Percentiles rank a stretch among this genome's conserved stretches.
Evolutionary conservation across 2,113 vertebrate genomes (phyloP).

Genomic region (Melanostigma gelatinosum): DNA sequence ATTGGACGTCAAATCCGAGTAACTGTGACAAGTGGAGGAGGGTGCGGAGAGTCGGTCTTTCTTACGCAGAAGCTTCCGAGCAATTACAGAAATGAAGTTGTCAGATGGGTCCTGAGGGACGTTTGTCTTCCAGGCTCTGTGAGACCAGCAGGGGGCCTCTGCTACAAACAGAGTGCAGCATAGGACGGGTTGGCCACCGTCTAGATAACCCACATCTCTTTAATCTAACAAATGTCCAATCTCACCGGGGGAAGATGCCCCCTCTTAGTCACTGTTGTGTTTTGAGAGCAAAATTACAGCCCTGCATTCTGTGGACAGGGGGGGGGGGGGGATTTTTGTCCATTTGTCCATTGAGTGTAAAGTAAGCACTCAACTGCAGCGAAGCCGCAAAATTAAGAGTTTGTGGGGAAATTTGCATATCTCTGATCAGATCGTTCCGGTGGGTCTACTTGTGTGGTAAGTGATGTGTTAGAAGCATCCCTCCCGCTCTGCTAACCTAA

Average conservation of each 20-base stretch:
- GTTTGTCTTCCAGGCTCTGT: conserved; percentile 66
- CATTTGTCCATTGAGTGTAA: too few species aligned
- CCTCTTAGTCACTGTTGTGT: conserved; percentile 49
- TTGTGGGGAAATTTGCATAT: conserved; percentile 58
- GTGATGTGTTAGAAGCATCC: conserved; percentile 46
- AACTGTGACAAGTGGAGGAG: conserved; percentile 67
- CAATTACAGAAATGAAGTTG: conserved; percentile 82
- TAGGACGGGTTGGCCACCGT: conserved; percentile 40
- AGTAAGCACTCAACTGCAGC: conserved; percentile 38
- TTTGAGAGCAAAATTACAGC: conserved; percentile 37
- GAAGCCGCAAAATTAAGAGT: conserved; percentile 42
- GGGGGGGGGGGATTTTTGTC: conserved; percentile 27
- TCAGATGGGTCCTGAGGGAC: conserved; percentile 76
- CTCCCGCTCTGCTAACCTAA: conserved; percentile 52
- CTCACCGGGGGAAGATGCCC: conserved; percentile 23
- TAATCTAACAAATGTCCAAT: conserved; percentile 63
- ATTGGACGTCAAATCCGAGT: conserved; percentile 68
- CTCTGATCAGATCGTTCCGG: conserved; percentile 59
- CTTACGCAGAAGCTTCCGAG: conserved; percentile 72
- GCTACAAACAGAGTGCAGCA: conserved; percentile 42
- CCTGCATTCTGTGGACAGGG: conserved; percentile 26
- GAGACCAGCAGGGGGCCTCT: conserved; percentile 52
- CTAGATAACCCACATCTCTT: conserved; percentile 47
- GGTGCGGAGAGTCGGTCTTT: conserved; percentile 68
- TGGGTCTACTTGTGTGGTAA: conserved; percentile 63